Conservation (phyloP, 1,140 invertebrate genomes). For the Drosophila ananassae region DNA sequence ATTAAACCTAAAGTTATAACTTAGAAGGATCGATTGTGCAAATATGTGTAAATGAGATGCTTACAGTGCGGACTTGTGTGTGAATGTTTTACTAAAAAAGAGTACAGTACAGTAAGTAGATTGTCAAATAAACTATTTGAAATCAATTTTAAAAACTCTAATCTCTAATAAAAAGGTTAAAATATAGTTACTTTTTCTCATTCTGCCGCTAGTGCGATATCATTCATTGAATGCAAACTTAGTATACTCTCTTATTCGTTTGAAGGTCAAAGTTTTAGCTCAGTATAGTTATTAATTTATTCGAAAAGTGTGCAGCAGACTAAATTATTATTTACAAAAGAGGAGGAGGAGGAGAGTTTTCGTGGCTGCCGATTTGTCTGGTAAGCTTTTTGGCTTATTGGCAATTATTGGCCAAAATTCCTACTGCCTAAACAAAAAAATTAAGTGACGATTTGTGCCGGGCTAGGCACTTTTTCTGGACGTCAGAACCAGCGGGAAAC, state of each 20-base stretch:
- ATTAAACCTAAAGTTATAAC: slow-evolving; percentile 26
- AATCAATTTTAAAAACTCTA: neutral
- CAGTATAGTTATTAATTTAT: neutral
- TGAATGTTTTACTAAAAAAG: neutral
- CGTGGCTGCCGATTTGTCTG: neutral
- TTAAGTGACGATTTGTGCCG: neutral
- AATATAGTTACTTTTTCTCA: neutral
- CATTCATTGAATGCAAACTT: slow-evolving; percentile 5
- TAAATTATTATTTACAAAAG: slow-evolving; percentile 1
- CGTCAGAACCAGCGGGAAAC: slow-evolving; percentile 85
- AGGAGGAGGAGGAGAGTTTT: neutral
- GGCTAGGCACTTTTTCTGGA: slow-evolving; percentile 18
- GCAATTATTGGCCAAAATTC: neutral
- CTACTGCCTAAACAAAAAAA: slow-evolving; percentile 8
- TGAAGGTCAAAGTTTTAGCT: neutral
- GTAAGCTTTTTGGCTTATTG: neutral
- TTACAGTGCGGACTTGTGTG: slow-evolving; percentile 4
- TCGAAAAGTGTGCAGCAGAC: neutral
- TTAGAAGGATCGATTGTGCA: neutral
- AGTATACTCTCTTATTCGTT: neutral
- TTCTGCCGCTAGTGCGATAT: neutral
- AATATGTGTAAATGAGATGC: slow-evolving; percentile 9
- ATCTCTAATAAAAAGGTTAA: neutral
- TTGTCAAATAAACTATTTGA: slow-evolving; percentile 7
- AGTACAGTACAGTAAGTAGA: slow-evolving; percentile 15